Percentiles rank a stretch among this genome's conserved stretches.
phyloP scores from a whole-genome alignment of 2,113 vertebrate species.

The Gymnorhina tibicen region DNA sequence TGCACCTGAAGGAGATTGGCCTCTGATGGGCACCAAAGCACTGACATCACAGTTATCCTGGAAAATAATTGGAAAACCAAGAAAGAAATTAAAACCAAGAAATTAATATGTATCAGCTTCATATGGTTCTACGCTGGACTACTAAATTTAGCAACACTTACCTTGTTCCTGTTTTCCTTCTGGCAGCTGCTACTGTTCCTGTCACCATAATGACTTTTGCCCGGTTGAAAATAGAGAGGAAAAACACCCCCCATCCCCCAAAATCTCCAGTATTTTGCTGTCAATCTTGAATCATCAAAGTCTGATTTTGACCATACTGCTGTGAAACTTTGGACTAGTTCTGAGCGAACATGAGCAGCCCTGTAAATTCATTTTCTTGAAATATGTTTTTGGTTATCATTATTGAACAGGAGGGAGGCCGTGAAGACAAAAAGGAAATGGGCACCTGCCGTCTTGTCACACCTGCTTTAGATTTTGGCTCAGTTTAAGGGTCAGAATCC shows the following conservation, averaged over 20 bases:
- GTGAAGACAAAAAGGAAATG: background rate
- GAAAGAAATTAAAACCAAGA: background rate
- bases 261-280: background rate
- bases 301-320: background rate
- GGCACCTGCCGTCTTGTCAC: background rate
- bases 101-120: background rate
- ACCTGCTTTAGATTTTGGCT: background rate
- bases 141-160: background rate
- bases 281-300: background rate
- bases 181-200: background rate
- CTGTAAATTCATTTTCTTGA: background rate
- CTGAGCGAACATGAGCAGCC: background rate
- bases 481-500: background rate
- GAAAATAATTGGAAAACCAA: background rate
- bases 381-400: background rate
- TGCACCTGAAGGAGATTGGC: background rate
- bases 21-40: background rate
- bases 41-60: background rate
- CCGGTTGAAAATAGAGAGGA: background rate
- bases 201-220: background rate
- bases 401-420: background rate
- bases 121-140: background rate
- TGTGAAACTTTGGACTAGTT: background rate
- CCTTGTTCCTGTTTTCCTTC: background rate
- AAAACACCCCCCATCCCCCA: accelerated